These are phyloP conservation scores for Drosophila santomea DNA, from an alignment of 1,140 invertebrate species.

Conservation along the genomic window DNA sequence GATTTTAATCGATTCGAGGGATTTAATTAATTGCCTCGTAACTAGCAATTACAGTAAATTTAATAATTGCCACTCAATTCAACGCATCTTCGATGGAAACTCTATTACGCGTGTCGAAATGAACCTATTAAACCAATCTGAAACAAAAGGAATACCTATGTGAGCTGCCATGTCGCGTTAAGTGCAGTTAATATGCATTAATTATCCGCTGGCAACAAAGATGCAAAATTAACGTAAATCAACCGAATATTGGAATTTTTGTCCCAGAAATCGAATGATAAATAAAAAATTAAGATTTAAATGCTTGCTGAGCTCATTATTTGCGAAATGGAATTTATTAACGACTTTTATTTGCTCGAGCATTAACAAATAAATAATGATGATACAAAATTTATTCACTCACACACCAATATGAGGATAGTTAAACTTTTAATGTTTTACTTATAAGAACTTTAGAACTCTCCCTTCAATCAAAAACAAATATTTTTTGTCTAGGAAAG, in stretches of 20 bases:
- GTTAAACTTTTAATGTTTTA: neutral
- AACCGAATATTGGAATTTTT: neutral
- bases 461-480: too few relatives aligned
- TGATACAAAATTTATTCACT: neutral
- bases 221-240: slow-evolving; percentile 7
- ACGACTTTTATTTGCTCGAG: neutral
- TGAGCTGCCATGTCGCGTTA: slow-evolving; percentile 11
- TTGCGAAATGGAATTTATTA: neutral
- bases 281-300: neutral
- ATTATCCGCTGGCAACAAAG: slow-evolving; percentile 18
- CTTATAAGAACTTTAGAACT: too few relatives aligned
- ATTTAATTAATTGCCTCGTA: slow-evolving; percentile 68
- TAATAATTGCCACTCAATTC: slow-evolving; percentile 56
- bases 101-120: slow-evolving; percentile 37
- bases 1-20: slow-evolving; percentile 39
- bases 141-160: slow-evolving; percentile 27
- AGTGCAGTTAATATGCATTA: slow-evolving; percentile 16
- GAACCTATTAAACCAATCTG: slow-evolving; percentile 12
- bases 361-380: neutral
- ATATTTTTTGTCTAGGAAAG: neutral
- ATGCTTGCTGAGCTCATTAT: neutral
- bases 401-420: too few relatives aligned
- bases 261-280: neutral
- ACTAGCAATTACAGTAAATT: slow-evolving; percentile 58
- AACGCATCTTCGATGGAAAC: slow-evolving; percentile 8